These are phyloP conservation scores for Neotoma lepida DNA, from an alignment of 2,113 vertebrate species.

Conservation along the genomic window DNA sequence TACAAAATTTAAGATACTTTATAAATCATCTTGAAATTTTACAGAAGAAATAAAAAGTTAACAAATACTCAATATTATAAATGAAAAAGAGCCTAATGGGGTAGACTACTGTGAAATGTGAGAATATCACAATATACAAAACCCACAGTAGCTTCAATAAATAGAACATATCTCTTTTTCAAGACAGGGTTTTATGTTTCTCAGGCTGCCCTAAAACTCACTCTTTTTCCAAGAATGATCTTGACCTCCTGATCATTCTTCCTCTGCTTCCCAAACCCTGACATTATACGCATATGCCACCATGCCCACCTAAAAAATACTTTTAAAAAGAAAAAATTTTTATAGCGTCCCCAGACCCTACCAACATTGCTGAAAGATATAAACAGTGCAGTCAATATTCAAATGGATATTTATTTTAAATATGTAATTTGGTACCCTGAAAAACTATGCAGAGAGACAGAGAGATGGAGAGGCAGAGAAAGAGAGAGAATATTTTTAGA, in stretches of 20 bases:
- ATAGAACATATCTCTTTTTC: not conserved
- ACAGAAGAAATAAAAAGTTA: not conserved
- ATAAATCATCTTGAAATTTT: not conserved
- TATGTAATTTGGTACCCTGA: not conserved
- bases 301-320: not conserved
- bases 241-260: not conserved
- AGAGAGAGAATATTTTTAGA: not conserved
- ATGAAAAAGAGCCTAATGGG: not conserved
- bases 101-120: not conserved
- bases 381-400: not conserved
- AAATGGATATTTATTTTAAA: not conserved
- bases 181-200: not conserved
- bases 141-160: not conserved
- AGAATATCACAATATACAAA: not conserved
- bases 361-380: not conserved
- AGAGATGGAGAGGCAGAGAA: not conserved
- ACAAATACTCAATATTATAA: not conserved
- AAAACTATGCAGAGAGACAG: not conserved
- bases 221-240: not conserved
- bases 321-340: not conserved
- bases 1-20: not conserved
- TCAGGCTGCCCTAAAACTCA: not conserved
- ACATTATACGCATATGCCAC: not conserved
- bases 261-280: not conserved
- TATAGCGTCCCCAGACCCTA: not conserved